These are phyloP conservation scores for Eristalis intricaria DNA, from an alignment of 2,888 invertebrate genomes.

Conservation along the genomic window DNA sequence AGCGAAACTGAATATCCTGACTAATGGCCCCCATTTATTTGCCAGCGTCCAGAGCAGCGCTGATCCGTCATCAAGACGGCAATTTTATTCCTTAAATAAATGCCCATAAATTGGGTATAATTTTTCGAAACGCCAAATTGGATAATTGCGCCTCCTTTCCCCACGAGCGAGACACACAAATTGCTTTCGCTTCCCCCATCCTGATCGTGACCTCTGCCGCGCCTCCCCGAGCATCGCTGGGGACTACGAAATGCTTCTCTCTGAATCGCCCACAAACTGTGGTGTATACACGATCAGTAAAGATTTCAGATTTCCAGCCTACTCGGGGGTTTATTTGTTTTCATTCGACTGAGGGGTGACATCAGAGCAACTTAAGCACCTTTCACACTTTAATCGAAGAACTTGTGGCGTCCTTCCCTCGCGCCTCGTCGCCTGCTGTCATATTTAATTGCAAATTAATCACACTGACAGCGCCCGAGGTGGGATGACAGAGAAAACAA, in stretches of 20 bases:
- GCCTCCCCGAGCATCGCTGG: not conserved
- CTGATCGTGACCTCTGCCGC: not conserved
- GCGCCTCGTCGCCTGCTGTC: constrained; percentile 23
- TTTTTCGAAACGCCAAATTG: constrained; percentile 15
- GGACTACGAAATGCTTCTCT: not conserved
- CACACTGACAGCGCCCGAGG: constrained; percentile 52
- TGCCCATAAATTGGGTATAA: constrained; percentile 30
- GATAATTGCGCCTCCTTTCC: constrained; percentile 10
- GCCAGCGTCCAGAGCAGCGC: not conserved
- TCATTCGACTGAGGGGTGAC: constrained; percentile 27
- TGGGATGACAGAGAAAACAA: constrained; percentile 45
- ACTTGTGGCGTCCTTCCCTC: constrained; percentile 10
- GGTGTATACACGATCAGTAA: constrained; percentile 4
- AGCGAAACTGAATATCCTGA: not conserved
- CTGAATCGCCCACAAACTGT: not conserved
- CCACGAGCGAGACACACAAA: constrained; percentile 14
- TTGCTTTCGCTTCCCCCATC: constrained; percentile 1
- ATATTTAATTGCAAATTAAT: constrained; percentile 67
- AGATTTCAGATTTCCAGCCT: not conserved
- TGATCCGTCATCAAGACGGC: constrained; percentile 1
- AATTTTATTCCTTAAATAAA: constrained; percentile 31
- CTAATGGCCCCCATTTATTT: not conserved
- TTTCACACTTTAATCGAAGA: constrained; percentile 47
- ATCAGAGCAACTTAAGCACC: constrained; percentile 43
- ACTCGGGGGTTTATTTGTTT: not conserved